These are phyloP conservation scores for Adineta ricciae DNA, from an alignment of 2,888 invertebrate genomes.

Conservation along the genomic window DNA sequence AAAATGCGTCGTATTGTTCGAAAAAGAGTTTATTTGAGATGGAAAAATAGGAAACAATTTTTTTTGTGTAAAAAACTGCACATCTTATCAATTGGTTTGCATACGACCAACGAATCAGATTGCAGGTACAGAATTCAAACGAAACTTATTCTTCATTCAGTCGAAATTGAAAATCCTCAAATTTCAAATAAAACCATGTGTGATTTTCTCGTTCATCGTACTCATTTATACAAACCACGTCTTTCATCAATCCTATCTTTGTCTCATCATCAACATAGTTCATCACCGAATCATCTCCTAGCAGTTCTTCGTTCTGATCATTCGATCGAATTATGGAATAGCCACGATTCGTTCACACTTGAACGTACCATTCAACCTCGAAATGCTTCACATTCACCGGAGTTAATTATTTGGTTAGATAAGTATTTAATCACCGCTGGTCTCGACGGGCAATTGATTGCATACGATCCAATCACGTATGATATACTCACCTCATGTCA, in stretches of 20 bases:
- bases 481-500: background rate
- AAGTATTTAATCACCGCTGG: background rate
- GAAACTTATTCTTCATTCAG: background rate
- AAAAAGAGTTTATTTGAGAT: background rate
- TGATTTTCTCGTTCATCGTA: background rate
- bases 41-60: background rate
- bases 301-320: background rate
- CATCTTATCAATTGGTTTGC: background rate
- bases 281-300: background rate
- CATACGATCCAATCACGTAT: background rate
- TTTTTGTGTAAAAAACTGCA: background rate
- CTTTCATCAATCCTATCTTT: background rate
- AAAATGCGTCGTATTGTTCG: background rate
- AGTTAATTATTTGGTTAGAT: background rate
- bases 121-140: background rate
- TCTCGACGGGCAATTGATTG: background rate
- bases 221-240: background rate
- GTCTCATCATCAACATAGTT: background rate
- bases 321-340: constrained; percentile 14
- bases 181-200: background rate
- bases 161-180: background rate
- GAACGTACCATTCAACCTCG: constrained; percentile 1
- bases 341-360: background rate
- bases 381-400: background rate
- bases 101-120: background rate